phyloP scores from a whole-genome alignment of 2,113 vertebrate genomes.

The Gobiocypris rarus region DNA sequence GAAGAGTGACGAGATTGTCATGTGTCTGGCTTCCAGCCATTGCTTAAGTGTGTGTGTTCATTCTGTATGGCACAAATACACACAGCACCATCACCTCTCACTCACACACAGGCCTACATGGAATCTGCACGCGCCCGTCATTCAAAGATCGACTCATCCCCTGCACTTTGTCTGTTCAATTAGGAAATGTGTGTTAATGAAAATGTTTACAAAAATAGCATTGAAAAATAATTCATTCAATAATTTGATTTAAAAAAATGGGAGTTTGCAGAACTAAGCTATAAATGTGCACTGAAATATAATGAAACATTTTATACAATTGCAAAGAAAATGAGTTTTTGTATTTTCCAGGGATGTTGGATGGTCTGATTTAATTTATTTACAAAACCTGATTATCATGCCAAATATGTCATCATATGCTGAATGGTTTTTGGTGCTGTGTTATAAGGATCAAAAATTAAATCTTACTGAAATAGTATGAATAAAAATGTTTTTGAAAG shows the following conservation, averaged over 20 bases:
- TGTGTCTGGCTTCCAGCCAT: conserved; percentile 42
- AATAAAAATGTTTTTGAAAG: neutral
- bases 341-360: neutral
- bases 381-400: neutral
- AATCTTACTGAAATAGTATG: neutral
- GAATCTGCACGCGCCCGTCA: neutral
- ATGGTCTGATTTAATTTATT: neutral
- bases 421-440: neutral
- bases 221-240: neutral
- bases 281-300: neutral
- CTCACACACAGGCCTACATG: neutral
- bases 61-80: neutral
- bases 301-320: neutral
- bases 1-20: conserved; percentile 48
- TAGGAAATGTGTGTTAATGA: neutral
- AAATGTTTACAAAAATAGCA: neutral
- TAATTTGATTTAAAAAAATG: neutral
- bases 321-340: neutral
- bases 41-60: neutral
- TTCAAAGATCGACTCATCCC: too few relatives aligned
- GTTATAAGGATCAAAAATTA: neutral
- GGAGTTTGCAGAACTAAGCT: neutral
- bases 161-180: too few relatives aligned
- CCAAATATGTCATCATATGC: neutral
- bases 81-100: neutral